phyloP scores from a whole-genome alignment of 2,113 vertebrate species.

The Delphinapterus leucas region DNA sequence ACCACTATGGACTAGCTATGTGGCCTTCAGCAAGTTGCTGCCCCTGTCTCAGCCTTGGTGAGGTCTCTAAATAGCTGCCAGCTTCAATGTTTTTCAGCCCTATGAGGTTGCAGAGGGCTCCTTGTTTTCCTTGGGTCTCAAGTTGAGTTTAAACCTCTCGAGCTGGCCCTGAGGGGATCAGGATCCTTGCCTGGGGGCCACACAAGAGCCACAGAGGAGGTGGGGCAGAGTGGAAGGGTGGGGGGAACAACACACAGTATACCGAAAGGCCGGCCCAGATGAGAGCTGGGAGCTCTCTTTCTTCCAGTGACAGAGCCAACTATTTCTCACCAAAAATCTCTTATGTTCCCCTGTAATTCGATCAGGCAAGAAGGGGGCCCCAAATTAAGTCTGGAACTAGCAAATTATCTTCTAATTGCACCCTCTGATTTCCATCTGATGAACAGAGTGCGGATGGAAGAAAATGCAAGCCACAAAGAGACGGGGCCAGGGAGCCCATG shows the following conservation, averaged over 20 bases:
- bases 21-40: constrained; percentile 37
- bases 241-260: background rate
- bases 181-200: background rate
- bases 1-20: background rate
- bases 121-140: background rate
- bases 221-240: background rate
- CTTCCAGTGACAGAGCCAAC: background rate
- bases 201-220: background rate
- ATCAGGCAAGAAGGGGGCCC: constrained; percentile 54
- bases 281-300: constrained; percentile 9
- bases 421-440: constrained; percentile 61
- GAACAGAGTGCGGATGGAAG: constrained; percentile 41
- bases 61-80: constrained; percentile 52
- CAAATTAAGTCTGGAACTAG: constrained; percentile 62
- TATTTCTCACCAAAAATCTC: constrained; percentile 45
- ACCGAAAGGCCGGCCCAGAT: background rate
- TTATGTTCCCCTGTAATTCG: constrained; percentile 40
- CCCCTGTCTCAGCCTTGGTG: constrained; percentile 41
- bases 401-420: constrained; percentile 70
- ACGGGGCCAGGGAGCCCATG: constrained; percentile 38
- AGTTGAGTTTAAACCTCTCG: constrained; percentile 27
- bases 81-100: constrained; percentile 13
- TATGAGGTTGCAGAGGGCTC: background rate
- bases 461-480: constrained; percentile 56
- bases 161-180: constrained; percentile 29